Conservation (phyloP, 1,140 invertebrate species). For the Parapsyche elsis region DNA sequence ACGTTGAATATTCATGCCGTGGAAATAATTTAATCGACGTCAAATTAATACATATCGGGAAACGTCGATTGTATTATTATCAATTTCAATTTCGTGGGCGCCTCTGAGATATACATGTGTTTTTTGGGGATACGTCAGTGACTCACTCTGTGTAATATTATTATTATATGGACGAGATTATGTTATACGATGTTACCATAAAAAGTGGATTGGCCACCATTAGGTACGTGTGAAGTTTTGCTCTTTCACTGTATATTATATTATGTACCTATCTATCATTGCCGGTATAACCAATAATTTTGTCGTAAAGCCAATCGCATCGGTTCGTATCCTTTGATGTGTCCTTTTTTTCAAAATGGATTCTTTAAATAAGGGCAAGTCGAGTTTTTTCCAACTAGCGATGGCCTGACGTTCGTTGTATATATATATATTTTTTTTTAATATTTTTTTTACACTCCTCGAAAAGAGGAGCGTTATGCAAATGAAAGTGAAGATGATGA, state of each 20-base stretch:
- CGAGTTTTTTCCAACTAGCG: background rate
- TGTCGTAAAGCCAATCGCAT: too few species aligned
- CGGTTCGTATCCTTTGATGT: too few species aligned
- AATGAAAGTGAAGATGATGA: background rate
- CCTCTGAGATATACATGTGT: background rate
- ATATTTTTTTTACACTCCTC: too few species aligned
- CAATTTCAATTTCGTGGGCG: background rate
- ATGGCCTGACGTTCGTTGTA: background rate
- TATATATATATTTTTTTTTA: too few species aligned
- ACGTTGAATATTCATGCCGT: background rate
- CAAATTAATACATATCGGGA: constrained; percentile 24
- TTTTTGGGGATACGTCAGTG: background rate
- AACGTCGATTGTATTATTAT: constrained; percentile 1
- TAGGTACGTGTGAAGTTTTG: too few species aligned
- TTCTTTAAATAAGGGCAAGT: background rate
- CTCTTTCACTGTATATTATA: too few species aligned
- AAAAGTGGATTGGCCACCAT: too few species aligned
- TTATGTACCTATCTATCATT: too few species aligned
- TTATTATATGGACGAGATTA: background rate
- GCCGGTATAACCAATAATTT: too few species aligned
- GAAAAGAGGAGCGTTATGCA: constrained; percentile 4
- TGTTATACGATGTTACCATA: background rate
- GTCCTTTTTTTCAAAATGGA: too few species aligned
- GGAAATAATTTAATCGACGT: constrained; percentile 26
- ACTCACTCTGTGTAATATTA: constrained; percentile 13